Conservation (phyloP, 2,113 vertebrate species). For the Bungarus multicinctus region DNA sequence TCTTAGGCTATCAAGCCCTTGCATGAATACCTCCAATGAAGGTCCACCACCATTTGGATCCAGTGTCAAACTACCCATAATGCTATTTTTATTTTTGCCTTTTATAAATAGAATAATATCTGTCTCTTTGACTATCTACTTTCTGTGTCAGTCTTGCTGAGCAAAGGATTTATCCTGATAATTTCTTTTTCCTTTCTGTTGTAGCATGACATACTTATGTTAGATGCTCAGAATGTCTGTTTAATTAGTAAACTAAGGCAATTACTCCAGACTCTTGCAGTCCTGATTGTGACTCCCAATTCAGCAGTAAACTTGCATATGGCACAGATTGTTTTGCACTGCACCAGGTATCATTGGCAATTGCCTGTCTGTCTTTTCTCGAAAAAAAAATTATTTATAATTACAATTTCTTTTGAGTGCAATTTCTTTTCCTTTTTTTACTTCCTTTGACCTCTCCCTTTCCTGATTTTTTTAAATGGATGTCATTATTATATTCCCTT, state of each 20-base stretch:
- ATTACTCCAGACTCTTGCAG: not conserved
- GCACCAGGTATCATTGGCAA: not conserved
- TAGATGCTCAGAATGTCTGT: slow-evolving; percentile 29
- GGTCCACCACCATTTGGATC: not conserved
- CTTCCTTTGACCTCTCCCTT: not conserved
- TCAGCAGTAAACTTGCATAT: not conserved
- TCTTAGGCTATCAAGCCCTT: not conserved
- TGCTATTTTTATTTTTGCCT: not conserved
- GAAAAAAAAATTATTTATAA: not conserved
- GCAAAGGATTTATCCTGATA: not conserved
- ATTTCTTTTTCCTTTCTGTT: slow-evolving; percentile 7
- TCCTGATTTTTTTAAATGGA: not conserved
- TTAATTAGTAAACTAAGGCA: slow-evolving; percentile 54
- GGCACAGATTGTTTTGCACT: not conserved
- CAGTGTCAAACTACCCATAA: not conserved
- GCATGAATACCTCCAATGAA: not conserved
- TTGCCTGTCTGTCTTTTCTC: not conserved
- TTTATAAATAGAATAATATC: not conserved
- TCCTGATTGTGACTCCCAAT: slow-evolving; percentile 23
- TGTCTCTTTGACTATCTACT: not conserved
- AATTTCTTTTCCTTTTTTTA: not conserved
- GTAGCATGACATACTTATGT: slow-evolving; percentile 5
- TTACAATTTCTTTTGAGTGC: not conserved
- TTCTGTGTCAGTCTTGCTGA: not conserved
- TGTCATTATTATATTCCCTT: not conserved